Evolutionary conservation across 2,888 invertebrate genomes (phyloP), one percentile per base, ranked within the genome.

Genomic region (Scaptomyza polygonia): DNA sequence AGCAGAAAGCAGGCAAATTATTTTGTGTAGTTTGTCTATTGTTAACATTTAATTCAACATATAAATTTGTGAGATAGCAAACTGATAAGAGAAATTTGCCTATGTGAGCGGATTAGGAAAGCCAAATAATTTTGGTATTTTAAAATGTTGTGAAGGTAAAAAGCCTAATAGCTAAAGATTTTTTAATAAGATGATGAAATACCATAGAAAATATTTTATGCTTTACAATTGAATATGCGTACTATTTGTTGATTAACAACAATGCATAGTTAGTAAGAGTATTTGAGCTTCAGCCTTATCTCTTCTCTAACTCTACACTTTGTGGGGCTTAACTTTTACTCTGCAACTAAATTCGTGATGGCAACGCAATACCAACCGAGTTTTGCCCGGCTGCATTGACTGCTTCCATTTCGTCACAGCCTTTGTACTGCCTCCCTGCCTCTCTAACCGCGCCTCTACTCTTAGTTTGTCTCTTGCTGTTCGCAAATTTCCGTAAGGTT

Each of bases 281-380:
- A 61, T 71, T 47, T 8, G n/a, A 3, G 2, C 11, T 34, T 53
- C 48, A 34, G 14, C 14, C n/a, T 43, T 6, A 29, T 21, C 2
- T 14, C 9, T 3, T 16, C 1, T 2, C 5, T 5, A 27, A 27
- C 12, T 12, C 5, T 30, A 21, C 21, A n/a, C 40, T 49, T n/a
- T 29, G 47, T 45, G 12, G 12, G 11, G 12, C 25, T 63, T n/a
- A 59, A 45, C 55, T 53, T 63, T 73, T 72, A 69, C 65, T 65
- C 67, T 71, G 63, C 49, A 75, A 72, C 74, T 70, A 51, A 65
- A 80, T 73, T 74, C 77, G 70, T 72, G 77, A 75, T 79, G 72
- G 81, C 68, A 71, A 71, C 45, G 70, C 53, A 79, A 81, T 74
- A 75, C 70, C 71, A 72, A 63, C 80, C 68, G 68, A 76, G 58